Conservation (phyloP, 2,113 vertebrate species). For the Struthidea cinerea region DNA sequence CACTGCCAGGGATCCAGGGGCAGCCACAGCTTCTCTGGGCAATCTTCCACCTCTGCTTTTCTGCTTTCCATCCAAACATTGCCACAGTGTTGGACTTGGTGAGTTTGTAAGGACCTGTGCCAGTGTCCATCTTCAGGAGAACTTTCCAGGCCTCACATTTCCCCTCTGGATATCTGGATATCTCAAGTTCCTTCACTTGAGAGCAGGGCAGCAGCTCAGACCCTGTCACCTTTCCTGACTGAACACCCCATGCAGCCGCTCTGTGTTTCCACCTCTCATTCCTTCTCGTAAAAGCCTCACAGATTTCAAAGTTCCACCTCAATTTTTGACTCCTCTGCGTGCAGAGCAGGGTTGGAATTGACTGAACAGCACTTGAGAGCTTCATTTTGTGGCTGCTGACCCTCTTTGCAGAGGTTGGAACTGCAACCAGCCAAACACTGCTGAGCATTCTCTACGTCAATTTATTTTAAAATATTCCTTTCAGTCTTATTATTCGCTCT, state of each 20-base stretch:
- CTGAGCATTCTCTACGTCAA: neutral
- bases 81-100: neutral
- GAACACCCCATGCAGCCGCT: neutral
- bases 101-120: accelerated
- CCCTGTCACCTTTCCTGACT: neutral
- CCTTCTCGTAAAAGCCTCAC: neutral
- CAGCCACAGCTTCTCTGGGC: neutral
- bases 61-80: neutral
- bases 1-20: neutral
- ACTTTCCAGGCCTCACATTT: neutral
- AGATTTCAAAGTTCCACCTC: neutral
- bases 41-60: neutral
- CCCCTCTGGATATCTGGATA: neutral
- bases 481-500: neutral
- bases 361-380: neutral
- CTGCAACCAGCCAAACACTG: neutral
- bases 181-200: neutral
- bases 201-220: neutral
- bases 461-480: neutral
- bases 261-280: neutral
- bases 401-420: neutral
- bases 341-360: neutral
- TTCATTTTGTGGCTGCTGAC: neutral
- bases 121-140: neutral
- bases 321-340: accelerated